These are phyloP conservation scores for Thunnus thynnus DNA, from an alignment of 2,113 vertebrate genomes.

Conservation along the genomic window DNA sequence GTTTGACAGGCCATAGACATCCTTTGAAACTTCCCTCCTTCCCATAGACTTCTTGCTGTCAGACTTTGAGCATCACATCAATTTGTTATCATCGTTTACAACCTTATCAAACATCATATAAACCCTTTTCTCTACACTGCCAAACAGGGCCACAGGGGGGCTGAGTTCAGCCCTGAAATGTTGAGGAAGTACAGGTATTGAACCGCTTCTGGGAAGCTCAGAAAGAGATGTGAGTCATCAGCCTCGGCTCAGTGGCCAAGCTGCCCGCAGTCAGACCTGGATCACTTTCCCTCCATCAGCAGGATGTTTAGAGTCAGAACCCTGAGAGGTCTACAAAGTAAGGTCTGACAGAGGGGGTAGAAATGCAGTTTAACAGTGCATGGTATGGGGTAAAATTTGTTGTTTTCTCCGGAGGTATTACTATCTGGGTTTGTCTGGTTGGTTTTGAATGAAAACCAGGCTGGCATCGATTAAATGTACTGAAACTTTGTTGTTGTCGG, in stretches of 20 bases:
- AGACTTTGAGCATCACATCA: constrained; percentile 19
- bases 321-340: constrained; percentile 60
- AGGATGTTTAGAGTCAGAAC: constrained; percentile 68
- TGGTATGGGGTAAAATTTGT: constrained; percentile 37
- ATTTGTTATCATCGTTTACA: constrained; percentile 47
- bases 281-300: constrained; percentile 69
- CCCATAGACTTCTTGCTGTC: constrained; percentile 15
- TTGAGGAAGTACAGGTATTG: constrained; percentile 48
- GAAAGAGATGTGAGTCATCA: constrained; percentile 64
- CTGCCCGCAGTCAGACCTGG: constrained; percentile 63
- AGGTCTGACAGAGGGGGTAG: constrained; percentile 29
- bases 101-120: constrained; percentile 35
- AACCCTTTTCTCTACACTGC: constrained; percentile 12
- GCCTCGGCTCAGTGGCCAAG: constrained; percentile 54
- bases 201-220: constrained; percentile 57
- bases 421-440: constrained; percentile 14
- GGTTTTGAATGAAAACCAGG: constrained; percentile 25
- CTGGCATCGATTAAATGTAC: constrained; percentile 6
- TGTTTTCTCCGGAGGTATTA: constrained; percentile 33
- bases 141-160: constrained; percentile 6
- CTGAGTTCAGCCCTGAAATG: constrained; percentile 46
- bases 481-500: constrained; percentile 32
- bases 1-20: background rate
- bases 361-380: constrained; percentile 29
- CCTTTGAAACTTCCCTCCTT: background rate